Conservation (phyloP, 2,888 invertebrate species). For the Meloe dianella region DNA sequence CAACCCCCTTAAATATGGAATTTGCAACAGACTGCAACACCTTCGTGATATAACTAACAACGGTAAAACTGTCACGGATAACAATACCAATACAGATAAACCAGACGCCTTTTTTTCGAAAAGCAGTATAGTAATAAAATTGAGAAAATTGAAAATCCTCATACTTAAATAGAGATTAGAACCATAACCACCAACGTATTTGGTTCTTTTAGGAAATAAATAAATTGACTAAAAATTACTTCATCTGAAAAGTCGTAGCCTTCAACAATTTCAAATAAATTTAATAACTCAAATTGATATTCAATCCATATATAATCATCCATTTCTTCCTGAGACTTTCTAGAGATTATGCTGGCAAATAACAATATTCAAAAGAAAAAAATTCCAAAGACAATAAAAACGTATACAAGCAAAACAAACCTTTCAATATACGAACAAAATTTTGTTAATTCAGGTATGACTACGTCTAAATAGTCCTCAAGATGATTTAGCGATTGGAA, state of each 20-base stretch:
- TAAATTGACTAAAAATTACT: constrained; percentile 54
- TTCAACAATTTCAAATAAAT: constrained; percentile 62
- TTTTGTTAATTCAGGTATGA: constrained; percentile 64
- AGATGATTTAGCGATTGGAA: constrained; percentile 55
- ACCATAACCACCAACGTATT: too few species aligned
- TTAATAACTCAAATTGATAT: constrained; percentile 62
- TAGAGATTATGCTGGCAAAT: constrained; percentile 33
- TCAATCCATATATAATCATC: constrained; percentile 46
- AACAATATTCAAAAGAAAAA: constrained; percentile 12
- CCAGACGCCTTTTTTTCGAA: too few species aligned
- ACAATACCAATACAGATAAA: too few species aligned
- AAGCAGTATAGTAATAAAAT: too few species aligned
- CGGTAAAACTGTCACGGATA: too few species aligned
- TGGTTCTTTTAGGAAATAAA: neutral
- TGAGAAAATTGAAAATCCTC: too few species aligned
- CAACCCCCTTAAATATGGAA: too few species aligned
- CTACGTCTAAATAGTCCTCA: constrained; percentile 58
- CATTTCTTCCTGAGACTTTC: constrained; percentile 30
- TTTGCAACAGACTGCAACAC: too few species aligned
- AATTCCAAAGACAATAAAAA: neutral
- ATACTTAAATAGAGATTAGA: too few species aligned
- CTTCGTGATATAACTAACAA: too few species aligned
- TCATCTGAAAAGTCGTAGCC: constrained; percentile 66
- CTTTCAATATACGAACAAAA: constrained; percentile 63
- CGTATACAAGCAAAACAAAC: constrained; percentile 46